A percentile compares a stretch with the other conserved stretches of the same genome.
Conservation (phyloP, 2,113 vertebrate genomes). For the Aramus guarauna region DNA sequence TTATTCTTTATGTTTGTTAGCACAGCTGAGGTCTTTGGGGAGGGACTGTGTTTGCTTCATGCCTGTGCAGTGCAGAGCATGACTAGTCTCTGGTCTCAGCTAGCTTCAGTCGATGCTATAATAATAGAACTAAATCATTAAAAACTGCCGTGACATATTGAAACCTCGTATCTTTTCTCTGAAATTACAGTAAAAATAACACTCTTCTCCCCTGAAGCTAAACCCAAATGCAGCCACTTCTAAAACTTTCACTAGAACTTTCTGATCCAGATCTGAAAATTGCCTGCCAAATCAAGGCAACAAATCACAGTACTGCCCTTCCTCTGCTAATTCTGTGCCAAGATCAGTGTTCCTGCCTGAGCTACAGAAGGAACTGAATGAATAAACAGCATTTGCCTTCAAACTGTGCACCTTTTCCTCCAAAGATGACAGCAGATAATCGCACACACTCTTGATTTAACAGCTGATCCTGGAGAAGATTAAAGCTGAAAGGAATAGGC, state of each 20-base stretch:
- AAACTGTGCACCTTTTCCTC: neutral
- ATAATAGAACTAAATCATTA: neutral
- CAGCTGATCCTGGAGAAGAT: slow-evolving; percentile 4
- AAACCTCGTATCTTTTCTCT: neutral
- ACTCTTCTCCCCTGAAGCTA: neutral
- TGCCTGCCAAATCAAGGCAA: slow-evolving; percentile 38
- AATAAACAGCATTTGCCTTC: slow-evolving; percentile 17
- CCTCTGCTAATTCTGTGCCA: neutral
- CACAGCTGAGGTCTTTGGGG: neutral
- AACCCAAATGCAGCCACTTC: neutral
- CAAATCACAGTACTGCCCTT: slow-evolving; percentile 9
- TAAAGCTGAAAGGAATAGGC: neutral
- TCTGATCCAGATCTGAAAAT: slow-evolving; percentile 48
- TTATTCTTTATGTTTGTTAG: neutral
- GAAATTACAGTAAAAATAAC: neutral
- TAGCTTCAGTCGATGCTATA: neutral
- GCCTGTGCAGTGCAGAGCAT: neutral
- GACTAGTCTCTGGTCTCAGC: neutral
- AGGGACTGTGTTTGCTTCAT: neutral
- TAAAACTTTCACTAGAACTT: slow-evolving; percentile 5
- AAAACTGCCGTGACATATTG: neutral
- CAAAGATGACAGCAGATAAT: slow-evolving; percentile 33
- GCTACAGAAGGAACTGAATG: neutral
- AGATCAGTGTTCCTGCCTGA: neutral
- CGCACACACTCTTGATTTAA: neutral